Percentiles rank a stretch among this genome's conserved stretches.
These are phyloP conservation scores for Euwallacea fornicatus DNA, from an alignment of 1,140 invertebrate species.

Conservation along the genomic window DNA sequence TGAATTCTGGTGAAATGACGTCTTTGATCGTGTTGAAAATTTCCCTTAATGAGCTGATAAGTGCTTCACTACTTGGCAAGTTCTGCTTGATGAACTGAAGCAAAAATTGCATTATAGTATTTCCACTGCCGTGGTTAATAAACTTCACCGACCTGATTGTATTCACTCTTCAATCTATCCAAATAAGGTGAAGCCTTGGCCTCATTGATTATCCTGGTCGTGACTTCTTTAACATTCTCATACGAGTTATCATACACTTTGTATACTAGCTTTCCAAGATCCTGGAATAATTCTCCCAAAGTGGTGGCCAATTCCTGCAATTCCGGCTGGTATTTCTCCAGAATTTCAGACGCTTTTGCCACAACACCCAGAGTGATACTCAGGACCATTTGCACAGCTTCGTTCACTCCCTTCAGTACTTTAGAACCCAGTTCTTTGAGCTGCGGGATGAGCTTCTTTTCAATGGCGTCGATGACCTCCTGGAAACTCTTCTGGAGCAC, in stretches of 20 bases:
- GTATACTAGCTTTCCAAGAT: slow-evolving; percentile 57
- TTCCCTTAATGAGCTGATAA: slow-evolving; percentile 57
- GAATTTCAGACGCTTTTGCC: slow-evolving; percentile 57
- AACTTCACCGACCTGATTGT: slow-evolving; percentile 40
- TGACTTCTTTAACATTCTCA: slow-evolving; percentile 57
- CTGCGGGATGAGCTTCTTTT: slow-evolving; percentile 60
- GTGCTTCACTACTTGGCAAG: slow-evolving; percentile 56
- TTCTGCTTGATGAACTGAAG: slow-evolving; percentile 48
- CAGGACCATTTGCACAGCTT: slow-evolving; percentile 55
- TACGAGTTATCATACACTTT: slow-evolving; percentile 56
- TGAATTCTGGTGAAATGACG: slow-evolving; percentile 61
- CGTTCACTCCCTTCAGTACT: slow-evolving; percentile 50
- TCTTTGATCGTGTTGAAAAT: slow-evolving; percentile 55
- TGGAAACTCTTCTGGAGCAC: slow-evolving; percentile 52
- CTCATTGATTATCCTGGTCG: slow-evolving; percentile 56
- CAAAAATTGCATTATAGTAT: slow-evolving; percentile 16
- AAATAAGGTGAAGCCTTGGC: slow-evolving; percentile 60
- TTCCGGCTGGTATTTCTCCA: slow-evolving; percentile 66
- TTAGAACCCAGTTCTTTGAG: slow-evolving; percentile 61
- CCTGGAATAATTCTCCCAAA: slow-evolving; percentile 51
- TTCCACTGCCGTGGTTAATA: background rate
- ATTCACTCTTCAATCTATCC: slow-evolving; percentile 55
- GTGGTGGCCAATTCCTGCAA: slow-evolving; percentile 64
- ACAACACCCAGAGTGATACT: slow-evolving; percentile 58
- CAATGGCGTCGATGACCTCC: slow-evolving; percentile 55